Conservation (phyloP, 2,797 vertebrate species). For the Neostethus bicornis region DNA sequence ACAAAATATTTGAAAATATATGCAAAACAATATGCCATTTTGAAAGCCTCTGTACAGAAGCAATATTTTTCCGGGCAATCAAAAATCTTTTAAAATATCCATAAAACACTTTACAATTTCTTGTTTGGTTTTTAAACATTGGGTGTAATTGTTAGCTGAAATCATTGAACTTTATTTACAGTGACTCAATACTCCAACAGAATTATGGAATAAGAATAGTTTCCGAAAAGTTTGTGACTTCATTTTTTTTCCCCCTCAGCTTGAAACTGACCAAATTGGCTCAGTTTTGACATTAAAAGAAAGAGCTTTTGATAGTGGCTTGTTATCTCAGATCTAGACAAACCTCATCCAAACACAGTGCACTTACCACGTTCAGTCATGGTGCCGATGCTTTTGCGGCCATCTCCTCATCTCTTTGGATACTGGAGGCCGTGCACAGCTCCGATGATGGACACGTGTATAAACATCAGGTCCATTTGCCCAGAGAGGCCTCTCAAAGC, state of each 20-base stretch:
- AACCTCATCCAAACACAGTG: slow-evolving; percentile 75
- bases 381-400: slow-evolving; percentile 53
- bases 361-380: slow-evolving; percentile 74
- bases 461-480: slow-evolving; percentile 82
- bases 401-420: slow-evolving; percentile 69
- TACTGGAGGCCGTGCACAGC: slow-evolving; percentile 67
- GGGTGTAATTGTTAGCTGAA: too few relatives aligned
- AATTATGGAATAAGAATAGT: too few relatives aligned
- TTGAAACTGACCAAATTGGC: slow-evolving; percentile 16
- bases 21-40: too few relatives aligned
- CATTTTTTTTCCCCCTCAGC: slow-evolving; percentile 10
- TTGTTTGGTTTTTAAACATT: too few relatives aligned
- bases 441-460: slow-evolving; percentile 80
- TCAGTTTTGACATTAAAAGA: slow-evolving; percentile 43
- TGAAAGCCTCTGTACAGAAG: too few relatives aligned
- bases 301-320: slow-evolving; percentile 66
- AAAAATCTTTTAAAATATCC: too few relatives aligned
- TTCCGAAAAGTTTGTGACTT: neutral
- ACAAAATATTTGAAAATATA: too few relatives aligned
- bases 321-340: slow-evolving; percentile 71
- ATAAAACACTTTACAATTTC: too few relatives aligned
- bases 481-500: slow-evolving; percentile 61
- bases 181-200: too few relatives aligned
- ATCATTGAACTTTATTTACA: too few relatives aligned
- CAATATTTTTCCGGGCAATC: too few relatives aligned